Evolutionary conservation across 2,888 invertebrate genomes (phyloP), one percentile per base, ranked within the genome.

Genomic region (Leucoptera coffeella): DNA sequence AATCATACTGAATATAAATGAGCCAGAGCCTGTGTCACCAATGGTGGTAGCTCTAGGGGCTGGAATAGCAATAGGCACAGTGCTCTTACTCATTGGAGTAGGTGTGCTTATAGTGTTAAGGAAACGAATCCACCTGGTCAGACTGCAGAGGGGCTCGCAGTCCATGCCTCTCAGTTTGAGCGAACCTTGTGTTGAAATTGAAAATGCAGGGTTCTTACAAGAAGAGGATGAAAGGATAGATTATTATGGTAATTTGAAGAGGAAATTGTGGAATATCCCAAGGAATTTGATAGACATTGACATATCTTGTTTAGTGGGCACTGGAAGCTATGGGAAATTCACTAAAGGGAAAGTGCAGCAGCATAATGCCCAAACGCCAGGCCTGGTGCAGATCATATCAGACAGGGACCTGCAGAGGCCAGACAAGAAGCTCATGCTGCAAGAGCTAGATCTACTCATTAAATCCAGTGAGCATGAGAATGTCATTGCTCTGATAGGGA

Each of bases 261-360:
- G 82, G 37, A 82, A 81, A 45, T 65, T 90, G 0, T 82, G 84
- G 77, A 78, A 77, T 32, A 79, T 77, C 33, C 82, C 87, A 0
- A 74, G 81, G 34, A 84, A 79, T 42, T 73, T 78, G 25, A 54
- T 90, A 33, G 83, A 82, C 22, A 73, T 88, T 26, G 82, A 85
- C 41, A 75, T 78, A 3, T 76, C 78, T 26, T 74, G 79, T 45
- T 58, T 85, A 12, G 61, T 86, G 22, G 85, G 85, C 1, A 64
- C 80, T 7, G 90, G 90, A 14, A 78, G 77, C 43, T 91, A 82
- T 51, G 90, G 90, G 0, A 79, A 81, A 36, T 80, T 89, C 15
- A 80, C 85, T 11, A 78, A 74, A 37, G 88, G 85, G 1, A 75
- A 73, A 28, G 72, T 88, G 1, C 73, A 76, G 33, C 80, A 78